A percentile compares a stretch with the other conserved stretches of the same genome.
phyloP scores from a whole-genome alignment of 2,888 invertebrate species.

The Ennomos erosarius region DNA sequence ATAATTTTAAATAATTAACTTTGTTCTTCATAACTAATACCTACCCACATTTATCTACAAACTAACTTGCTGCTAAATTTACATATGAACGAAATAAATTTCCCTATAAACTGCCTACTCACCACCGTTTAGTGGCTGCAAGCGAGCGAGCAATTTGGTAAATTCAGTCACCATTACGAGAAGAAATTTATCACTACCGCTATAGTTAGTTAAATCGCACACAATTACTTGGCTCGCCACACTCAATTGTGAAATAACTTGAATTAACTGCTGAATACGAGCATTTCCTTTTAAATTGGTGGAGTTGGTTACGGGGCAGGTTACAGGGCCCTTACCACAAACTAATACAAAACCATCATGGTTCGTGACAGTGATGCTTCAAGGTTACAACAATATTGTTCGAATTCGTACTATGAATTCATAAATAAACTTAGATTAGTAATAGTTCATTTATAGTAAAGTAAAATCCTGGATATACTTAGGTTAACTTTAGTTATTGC shows the following conservation, averaged over 20 bases:
- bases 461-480: too few relatives aligned
- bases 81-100: constrained; percentile 8
- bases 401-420: too few relatives aligned
- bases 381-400: too few relatives aligned
- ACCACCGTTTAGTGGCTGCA: constrained; percentile 39
- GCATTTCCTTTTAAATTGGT: constrained; percentile 45
- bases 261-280: constrained; percentile 49
- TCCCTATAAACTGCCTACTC: constrained; percentile 12
- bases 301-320: constrained; percentile 12
- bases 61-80: not conserved
- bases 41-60: too few relatives aligned
- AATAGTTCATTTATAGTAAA: too few relatives aligned
- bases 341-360: too few relatives aligned
- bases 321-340: too few relatives aligned
- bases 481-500: too few relatives aligned
- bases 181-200: constrained; percentile 59
- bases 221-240: constrained; percentile 48
- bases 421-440: too few relatives aligned
- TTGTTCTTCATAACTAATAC: too few relatives aligned
- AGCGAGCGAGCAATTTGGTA: constrained; percentile 42
- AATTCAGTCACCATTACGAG: constrained; percentile 49
- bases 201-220: constrained; percentile 61
- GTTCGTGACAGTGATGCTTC: too few relatives aligned
- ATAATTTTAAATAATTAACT: too few relatives aligned
- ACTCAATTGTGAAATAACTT: constrained; percentile 53